Conservation (phyloP, 2,888 invertebrate species). For the Tachina fera region DNA sequence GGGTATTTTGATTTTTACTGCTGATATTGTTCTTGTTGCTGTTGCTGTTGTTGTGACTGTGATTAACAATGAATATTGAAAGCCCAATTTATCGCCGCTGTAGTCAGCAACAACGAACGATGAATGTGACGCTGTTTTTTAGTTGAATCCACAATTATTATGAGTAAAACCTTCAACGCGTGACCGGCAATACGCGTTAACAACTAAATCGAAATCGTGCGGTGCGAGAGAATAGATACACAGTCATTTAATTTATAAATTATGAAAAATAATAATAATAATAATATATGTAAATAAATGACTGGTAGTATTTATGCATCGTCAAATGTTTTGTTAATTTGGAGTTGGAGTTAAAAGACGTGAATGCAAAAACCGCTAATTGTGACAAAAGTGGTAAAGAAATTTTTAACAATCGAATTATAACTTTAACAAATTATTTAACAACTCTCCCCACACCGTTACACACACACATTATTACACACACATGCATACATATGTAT, state of each 20-base stretch:
- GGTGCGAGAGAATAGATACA: slow-evolving; percentile 1
- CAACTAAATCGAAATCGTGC: slow-evolving; percentile 34
- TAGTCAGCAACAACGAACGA: slow-evolving; percentile 49
- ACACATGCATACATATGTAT: no score
- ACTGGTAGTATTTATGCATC: slow-evolving; percentile 35
- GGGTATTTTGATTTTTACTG: slow-evolving; percentile 15
- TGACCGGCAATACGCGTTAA: slow-evolving; percentile 62
- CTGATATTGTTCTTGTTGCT: slow-evolving; percentile 18
- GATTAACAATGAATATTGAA: slow-evolving; percentile 59
- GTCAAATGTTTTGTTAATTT: slow-evolving; percentile 21
- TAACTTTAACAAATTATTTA: slow-evolving; percentile 4
- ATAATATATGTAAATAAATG: not conserved
- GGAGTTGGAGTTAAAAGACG: slow-evolving; percentile 18
- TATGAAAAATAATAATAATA: not conserved
- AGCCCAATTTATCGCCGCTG: slow-evolving; percentile 46
- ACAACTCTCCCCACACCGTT: slow-evolving; percentile 11
- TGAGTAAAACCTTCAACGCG: slow-evolving; percentile 66
- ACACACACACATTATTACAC: not conserved
- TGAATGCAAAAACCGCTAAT: slow-evolving; percentile 61
- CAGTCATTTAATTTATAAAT: not conserved
- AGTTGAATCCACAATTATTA: slow-evolving; percentile 59
- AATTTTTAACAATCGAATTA: slow-evolving; percentile 41
- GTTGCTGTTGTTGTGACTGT: slow-evolving; percentile 36
- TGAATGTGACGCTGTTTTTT: slow-evolving; percentile 57
- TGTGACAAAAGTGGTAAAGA: slow-evolving; percentile 60